Percentiles rank a stretch among this genome's conserved stretches.
phyloP scores from a whole-genome alignment of 2,888 invertebrate genomes.

The Cerastoderma edule region DNA sequence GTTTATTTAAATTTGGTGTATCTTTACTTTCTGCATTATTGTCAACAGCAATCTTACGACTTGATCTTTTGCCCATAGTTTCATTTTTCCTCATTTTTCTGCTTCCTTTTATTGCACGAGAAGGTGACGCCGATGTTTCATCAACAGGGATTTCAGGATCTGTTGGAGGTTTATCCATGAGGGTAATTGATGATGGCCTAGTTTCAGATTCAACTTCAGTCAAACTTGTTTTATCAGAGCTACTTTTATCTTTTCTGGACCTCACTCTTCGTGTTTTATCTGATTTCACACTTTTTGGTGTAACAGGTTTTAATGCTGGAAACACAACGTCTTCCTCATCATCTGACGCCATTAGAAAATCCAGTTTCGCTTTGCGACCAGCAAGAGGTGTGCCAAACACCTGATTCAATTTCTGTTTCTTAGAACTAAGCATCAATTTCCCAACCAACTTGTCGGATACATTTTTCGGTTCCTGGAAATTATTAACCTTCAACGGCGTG shows the following conservation, averaged over 20 bases:
- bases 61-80: no score
- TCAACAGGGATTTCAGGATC: not conserved
- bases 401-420: slow-evolving; percentile 15
- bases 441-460: slow-evolving; percentile 15
- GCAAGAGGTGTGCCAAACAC: slow-evolving; percentile 55
- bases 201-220: not conserved
- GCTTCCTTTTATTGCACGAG: not conserved
- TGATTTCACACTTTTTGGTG: slow-evolving; percentile 38
- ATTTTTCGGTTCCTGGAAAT: not conserved
- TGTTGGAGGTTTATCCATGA: not conserved
- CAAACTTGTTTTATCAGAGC: slow-evolving; percentile 11
- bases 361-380: slow-evolving; percentile 49
- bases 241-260: not conserved
- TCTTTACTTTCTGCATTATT: no score
- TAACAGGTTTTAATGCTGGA: slow-evolving; percentile 45
- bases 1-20: no score
- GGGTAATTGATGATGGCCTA: not conserved
- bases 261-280: slow-evolving; percentile 6
- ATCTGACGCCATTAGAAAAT: slow-evolving; percentile 57
- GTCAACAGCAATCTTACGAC: no score
- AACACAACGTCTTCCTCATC: slow-evolving; percentile 48
- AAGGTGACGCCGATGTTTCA: no score
- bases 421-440: slow-evolving; percentile 7
- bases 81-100: not conserved
- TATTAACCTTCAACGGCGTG: slow-evolving; percentile 20